Evolutionary conservation across 2,113 vertebrate genomes (phyloP).

Genomic region (Formicarius rufipectus): DNA sequence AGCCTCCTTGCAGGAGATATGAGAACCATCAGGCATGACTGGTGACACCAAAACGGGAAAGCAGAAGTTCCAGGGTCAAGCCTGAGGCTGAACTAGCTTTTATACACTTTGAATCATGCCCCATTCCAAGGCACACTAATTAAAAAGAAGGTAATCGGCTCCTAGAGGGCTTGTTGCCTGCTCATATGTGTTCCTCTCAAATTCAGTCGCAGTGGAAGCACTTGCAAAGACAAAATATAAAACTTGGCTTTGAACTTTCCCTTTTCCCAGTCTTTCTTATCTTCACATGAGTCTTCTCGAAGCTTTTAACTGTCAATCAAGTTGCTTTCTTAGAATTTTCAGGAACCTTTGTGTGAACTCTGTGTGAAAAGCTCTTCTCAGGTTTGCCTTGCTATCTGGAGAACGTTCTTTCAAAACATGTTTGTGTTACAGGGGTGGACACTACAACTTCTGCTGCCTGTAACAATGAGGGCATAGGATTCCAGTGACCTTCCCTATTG

Average conservation of each 20-base stretch:
- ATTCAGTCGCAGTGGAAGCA: background rate
- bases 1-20: background rate
- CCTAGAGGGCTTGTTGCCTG: background rate
- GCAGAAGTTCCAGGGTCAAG: background rate
- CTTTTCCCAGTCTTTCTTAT: background rate
- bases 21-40: background rate
- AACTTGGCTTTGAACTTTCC: background rate
- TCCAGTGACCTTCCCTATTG: background rate
- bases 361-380: background rate
- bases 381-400: background rate
- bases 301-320: background rate
- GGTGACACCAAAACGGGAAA: background rate
- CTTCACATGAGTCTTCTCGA: background rate
- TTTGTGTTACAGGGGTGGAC: background rate
- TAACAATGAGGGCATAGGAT: background rate
- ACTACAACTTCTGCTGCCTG: background rate
- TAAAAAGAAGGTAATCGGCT: background rate
- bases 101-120: background rate
- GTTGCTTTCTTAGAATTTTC: background rate
- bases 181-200: background rate
- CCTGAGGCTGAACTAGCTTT: background rate
- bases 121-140: background rate
- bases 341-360: background rate
- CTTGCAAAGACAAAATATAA: background rate
- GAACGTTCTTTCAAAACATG: accelerated